Evolutionary conservation across 64 coral and sea anemone genomes (phyloP), one percentile per base, ranked within the genome.

Genomic region (Platygyra sinensis): DNA sequence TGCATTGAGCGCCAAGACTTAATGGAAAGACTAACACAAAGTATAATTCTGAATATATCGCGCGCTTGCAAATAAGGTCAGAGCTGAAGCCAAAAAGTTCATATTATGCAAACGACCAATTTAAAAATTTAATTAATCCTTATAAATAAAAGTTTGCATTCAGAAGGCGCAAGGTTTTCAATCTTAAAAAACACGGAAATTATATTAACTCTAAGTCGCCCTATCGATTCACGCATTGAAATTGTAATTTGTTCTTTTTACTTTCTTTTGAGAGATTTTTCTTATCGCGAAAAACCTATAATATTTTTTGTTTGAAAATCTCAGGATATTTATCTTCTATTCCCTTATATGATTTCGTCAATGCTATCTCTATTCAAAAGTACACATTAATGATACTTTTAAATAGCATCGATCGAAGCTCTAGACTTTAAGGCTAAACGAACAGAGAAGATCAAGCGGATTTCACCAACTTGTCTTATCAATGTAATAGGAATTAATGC

Each of bases 51-150:
- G 11, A 49, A 65, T 46, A 42, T 85, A 67, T 28, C 36, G 62
- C 24, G 22, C 9, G 12, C 36, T 85, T 25, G 39, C 24, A 69
- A 72, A 85, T 72, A 51, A 20, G 25, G 32, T 25, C 2, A 28
- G 24, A 22, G n/a, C 60, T 28, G 7, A 85, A 51, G 8, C 69
- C 25, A 11, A 27, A 11, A 51, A 51, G 19, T 71, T 50, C 29
- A 71, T 28, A 72, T 7, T 27, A 46, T 28, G 52, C 55, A 62
- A 80, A 81, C 52, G 33, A 50, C 11, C 38, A 52, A 85, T 85
- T 72, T 85, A 10, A 46, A 85, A 71, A 67, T 64, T 85, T 72
- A 52, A 71, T 85, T 46, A 85, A 85, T 31, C 81, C 60, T 65
- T 33, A 65, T 42, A 83, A 83, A 65, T 18, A 57, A 57, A 16